Base-by-base conservation (phyloP, 2,113 vertebrate species). In the Rhynchomys soricoides region DNA sequence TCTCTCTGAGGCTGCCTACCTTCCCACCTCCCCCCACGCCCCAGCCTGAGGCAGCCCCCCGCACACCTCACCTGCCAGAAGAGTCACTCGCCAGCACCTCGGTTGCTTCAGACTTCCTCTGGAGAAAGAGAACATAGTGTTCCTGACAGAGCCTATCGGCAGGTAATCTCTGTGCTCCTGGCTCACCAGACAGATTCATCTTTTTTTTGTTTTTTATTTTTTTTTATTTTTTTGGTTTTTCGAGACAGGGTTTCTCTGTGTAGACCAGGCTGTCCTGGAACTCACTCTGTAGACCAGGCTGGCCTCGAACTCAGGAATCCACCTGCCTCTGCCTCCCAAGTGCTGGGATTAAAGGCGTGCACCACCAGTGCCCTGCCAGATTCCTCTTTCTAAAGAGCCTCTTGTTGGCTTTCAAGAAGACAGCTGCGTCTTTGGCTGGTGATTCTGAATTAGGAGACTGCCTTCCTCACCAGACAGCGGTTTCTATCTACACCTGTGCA, bases 101-200 rank as follows among this genome's bases (percentile, higher is more conserved):
- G 0, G 73, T 83, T 2, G 81, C 95, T 85, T 97, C 96, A 98
- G 40, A 97, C 98, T 96, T 98, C 98, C 94, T 98, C 98, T 98
- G 97, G 43, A 94, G 55, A 93, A 48, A 95, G 45, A 89, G 66
- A 89, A 37, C 64, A 50, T 2, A 50, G 55, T 11, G 64, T 68
- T 90, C 74, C 83, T 5, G 66, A 3, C 43, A 45, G 37, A 21
- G 37, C 34, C 89, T 62, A 1, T 59, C 77, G 34, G 59, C 5
- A 34, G 40, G 7, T 55, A 0, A 62, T 68, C 34, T 79, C 89
- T n/a, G 16, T 43, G 21, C 62, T 34, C 74, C n/a, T 11, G 19
- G 50, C 45, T 11, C 48, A 31, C 24, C 90, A 34, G 1, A 37
- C 90, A 34, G 1, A 37, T 50, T 62, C 59, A 11, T 34, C 59